Evolutionary conservation across 2,797 vertebrate species (phyloP).

Genomic region (Sparidentex hasta): DNA sequence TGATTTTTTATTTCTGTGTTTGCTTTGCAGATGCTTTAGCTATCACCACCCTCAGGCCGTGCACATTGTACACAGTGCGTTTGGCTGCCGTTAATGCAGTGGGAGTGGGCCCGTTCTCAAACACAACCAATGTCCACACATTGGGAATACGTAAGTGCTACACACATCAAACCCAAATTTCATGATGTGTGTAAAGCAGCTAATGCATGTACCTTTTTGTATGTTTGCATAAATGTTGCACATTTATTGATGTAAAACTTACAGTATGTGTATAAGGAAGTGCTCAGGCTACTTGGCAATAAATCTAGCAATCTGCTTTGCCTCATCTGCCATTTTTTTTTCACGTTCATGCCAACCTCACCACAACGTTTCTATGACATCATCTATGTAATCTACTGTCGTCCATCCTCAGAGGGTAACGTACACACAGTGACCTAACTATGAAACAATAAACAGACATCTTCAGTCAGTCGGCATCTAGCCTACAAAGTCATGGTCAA

Average conservation of each 20-base stretch:
- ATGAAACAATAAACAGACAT: neutral
- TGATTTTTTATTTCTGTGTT: conserved; percentile 3
- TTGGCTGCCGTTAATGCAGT: conserved; percentile 79
- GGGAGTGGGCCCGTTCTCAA: conserved; percentile 79
- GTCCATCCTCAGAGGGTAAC: conserved; percentile 79
- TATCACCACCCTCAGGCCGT: conserved; percentile 71
- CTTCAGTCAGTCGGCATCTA: neutral
- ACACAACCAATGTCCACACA: conserved; percentile 59
- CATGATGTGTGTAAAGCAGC: neutral
- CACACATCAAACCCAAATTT: neutral
- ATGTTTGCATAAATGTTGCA: neutral
- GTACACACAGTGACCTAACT: neutral
- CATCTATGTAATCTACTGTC: conserved; percentile 51
- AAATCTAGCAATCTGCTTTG: neutral
- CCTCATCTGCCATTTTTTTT: conserved; percentile 48
- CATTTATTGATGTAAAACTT: neutral
- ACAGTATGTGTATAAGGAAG: neutral
- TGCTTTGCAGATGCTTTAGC: conserved; percentile 62
- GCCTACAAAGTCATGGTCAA: neutral
- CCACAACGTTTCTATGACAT: conserved; percentile 51
- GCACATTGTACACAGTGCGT: conserved; percentile 79
- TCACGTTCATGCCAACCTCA: conserved; percentile 46
- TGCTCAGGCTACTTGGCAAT: neutral
- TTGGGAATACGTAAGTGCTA: conserved; percentile 77
- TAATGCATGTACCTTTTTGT: neutral